Percentiles rank a stretch among this genome's conserved stretches.
phyloP scores from a whole-genome alignment of 2,113 vertebrate species.

The Megaceryle maxima region DNA sequence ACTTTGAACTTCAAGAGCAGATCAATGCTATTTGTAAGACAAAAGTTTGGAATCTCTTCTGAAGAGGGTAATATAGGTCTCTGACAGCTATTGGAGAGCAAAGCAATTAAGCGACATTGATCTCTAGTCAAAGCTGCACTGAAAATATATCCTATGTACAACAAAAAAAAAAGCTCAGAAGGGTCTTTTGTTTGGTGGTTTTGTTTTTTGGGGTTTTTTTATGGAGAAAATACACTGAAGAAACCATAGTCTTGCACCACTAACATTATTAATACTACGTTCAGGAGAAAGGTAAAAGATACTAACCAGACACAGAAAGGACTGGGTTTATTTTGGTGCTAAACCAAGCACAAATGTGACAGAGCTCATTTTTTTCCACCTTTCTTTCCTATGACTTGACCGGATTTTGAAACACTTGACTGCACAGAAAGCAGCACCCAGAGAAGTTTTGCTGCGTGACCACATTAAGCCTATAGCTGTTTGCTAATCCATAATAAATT shows the following conservation, averaged over 20 bases:
- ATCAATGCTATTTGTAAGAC: background rate
- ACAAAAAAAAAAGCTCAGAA: background rate
- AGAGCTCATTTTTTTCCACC: background rate
- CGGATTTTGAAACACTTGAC: slow-evolving; percentile 26
- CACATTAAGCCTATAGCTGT: background rate
- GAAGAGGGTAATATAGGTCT: background rate
- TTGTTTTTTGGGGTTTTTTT: background rate
- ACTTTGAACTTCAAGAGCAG: background rate
- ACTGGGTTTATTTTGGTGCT: background rate
- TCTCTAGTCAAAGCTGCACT: background rate
- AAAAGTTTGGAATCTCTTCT: background rate
- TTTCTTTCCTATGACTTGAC: background rate
- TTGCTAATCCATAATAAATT: slow-evolving; percentile 26
- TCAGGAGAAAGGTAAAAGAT: background rate
- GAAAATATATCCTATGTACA: background rate
- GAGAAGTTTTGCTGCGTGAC: slow-evolving; percentile 8
- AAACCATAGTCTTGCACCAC: background rate
- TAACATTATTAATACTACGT: background rate
- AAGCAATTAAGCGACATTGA: background rate
- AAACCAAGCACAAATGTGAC: background rate
- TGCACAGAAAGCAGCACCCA: background rate
- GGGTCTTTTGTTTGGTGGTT: too few species aligned
- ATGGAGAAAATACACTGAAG: background rate
- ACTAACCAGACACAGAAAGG: background rate
- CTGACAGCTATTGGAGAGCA: background rate